phyloP scores from a whole-genome alignment of 2,113 vertebrate species.

The Pedetes capensis region DNA sequence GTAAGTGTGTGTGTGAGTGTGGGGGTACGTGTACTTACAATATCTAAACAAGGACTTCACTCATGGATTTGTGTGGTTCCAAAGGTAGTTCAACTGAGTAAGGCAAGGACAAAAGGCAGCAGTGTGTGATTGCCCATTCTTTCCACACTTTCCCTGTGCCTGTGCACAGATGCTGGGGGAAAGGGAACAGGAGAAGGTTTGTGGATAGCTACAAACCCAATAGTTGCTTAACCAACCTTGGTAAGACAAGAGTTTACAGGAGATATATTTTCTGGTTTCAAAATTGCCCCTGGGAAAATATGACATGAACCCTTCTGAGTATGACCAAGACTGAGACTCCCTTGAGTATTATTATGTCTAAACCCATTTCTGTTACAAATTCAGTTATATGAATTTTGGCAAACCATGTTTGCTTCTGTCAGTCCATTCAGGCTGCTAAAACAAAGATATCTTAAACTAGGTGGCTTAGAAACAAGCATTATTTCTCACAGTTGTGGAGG shows the following conservation, averaged over 20 bases:
- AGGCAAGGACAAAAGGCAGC: neutral
- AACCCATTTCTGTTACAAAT: neutral
- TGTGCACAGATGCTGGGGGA: neutral
- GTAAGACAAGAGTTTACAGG: neutral
- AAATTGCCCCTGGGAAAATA: neutral
- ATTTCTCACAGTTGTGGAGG: neutral
- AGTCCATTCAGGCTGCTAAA: neutral
- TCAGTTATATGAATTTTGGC: neutral
- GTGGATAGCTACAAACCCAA: neutral
- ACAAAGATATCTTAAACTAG: neutral
- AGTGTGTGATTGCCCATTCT: rapidly evolving
- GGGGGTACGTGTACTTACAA: neutral
- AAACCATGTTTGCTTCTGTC: neutral
- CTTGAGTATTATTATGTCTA: neutral
- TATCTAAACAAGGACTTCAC: neutral
- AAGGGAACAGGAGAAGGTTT: rapidly evolving
- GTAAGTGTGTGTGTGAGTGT: neutral
- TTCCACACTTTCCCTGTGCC: neutral
- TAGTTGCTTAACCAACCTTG: neutral
- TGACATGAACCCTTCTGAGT: neutral
- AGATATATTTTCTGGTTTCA: neutral
- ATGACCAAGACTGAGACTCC: neutral
- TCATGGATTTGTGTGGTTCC: neutral
- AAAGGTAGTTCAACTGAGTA: neutral
- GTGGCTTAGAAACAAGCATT: neutral